Base-by-base conservation (phyloP, 2,797 vertebrate species). In the Notoglanidium macrostoma region DNA sequence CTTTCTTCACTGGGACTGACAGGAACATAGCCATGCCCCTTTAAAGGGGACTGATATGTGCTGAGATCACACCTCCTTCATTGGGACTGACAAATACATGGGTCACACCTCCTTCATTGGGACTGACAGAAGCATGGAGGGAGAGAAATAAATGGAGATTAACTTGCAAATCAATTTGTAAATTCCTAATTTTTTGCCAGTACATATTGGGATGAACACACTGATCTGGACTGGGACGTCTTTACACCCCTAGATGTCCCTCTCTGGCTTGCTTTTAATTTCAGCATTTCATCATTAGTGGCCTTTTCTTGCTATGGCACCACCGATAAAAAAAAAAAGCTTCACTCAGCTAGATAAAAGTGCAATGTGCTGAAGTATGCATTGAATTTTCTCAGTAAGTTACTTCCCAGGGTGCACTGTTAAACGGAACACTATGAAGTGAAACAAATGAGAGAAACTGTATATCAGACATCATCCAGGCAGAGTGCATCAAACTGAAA, bases 241-340 rank as follows among this genome's bases (percentile, higher is more conserved):
- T 81, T 65, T 29, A 29, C 23, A 65, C 57, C 79, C 59, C 57
- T 82, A 82, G 70, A 15, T 87, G 86, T 72, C 59, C 59, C 59
- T 77, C 32, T 55, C 67, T 59, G 44, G 1, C 79, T 74, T 83
- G 10, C 21, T 83, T 87, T 73, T 67, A 65, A 65, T 54, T 83
- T 87, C 79, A 83, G 68, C 12, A 68, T 74, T 87, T 26, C 29
- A n/a, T 68, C 67, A 87, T 87, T 63, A 74, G 68, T 65, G 46
- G n/a, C 4, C 78, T 74, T 74, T 74, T 29, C 44, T 81, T 21
- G 32, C 44, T 54, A 23, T 40, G 4, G 29, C 55, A 59, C 7
- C 21, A 40, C 35, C 9, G 2, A 19, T 46, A 0, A 63, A 29
- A 76, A 74, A 26, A 54, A 26, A 15, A 12, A 12, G 74, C 51